Percentiles rank a stretch among this genome's conserved stretches.
Conservation (phyloP, 30 jellyfish, hydroid and myxozoan species). For the Turritopsis dohrnii region DNA sequence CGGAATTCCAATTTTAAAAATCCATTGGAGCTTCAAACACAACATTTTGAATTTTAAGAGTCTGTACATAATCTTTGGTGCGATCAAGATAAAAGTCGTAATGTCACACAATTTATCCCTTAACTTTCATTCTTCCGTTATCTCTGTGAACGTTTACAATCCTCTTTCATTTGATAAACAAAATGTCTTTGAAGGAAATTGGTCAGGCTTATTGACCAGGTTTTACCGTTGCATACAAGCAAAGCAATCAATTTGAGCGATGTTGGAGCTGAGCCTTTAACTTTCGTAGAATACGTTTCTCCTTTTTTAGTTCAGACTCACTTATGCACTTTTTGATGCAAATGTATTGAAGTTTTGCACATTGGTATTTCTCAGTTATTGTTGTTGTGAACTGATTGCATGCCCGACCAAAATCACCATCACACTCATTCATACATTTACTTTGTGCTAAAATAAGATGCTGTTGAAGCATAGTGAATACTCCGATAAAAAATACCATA, state of each 20-base stretch:
- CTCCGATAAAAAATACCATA: background rate
- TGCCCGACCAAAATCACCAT: background rate
- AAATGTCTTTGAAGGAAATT: no score
- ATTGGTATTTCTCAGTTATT: background rate
- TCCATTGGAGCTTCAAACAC: no score
- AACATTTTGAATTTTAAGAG: no score
- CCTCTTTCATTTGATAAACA: no score
- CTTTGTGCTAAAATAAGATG: background rate
- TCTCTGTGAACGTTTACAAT: no score
- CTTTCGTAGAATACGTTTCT: background rate
- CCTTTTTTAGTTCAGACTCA: background rate
- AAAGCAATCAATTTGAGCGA: background rate
- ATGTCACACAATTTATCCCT: no score
- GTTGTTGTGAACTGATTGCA: background rate
- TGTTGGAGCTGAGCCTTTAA: background rate
- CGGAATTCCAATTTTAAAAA: no score
- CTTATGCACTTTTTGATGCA: background rate
- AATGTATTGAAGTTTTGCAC: background rate
- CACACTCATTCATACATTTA: background rate
- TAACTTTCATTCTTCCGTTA: no score
- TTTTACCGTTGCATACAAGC: background rate
- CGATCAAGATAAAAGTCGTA: no score
- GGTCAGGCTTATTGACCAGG: background rate
- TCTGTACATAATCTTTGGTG: no score
- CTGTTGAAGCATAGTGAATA: background rate